Evolutionary conservation across 2,888 invertebrate species (phyloP), one percentile per base, ranked within the genome.

Genomic region (Calameuta idolon): DNA sequence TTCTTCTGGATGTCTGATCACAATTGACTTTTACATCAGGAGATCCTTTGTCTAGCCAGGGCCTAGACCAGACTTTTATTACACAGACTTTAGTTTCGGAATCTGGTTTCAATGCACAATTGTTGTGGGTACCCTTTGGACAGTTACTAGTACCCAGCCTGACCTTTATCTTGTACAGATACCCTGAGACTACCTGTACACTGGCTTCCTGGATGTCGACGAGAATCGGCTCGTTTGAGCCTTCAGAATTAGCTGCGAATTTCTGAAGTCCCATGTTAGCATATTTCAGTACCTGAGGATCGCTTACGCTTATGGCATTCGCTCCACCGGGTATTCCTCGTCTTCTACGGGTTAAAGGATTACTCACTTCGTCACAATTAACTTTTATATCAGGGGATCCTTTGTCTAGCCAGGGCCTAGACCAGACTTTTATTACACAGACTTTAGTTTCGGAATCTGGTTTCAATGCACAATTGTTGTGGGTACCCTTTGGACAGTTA

Each of bases 121-220:
- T 84, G n/a, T 86, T 84, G 73, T 85, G 83, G 5, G 69, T 76
- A 4, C 89, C 88, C 82, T 92, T 93, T 12, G 89, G 86, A 83
- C 95, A 94, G 78, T 92, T 92, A 3, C 94, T 94, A 71, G 93
- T 92, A 23, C 94, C 94, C 12, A 95, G 90, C 83, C 93, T 92
- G 75, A 94, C 93, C 82, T 93, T 93, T 73, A 96, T 93, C 86
- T 92, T 93, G 37, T 94, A 94, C 76, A 93, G 85, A 37, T 90
- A 84, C 31, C 95, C 95, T 75, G 93, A 90, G 9, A 94, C 93
- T 15, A 94, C 87, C 90, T 94, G 93, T 34, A 89, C 89, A 0
- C 92, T 89, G 15, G 93, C 93, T 1, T 92, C 92, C 76, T 90
- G 89, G 11, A 94, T 87, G 77, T 92, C 87, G 0, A 92, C 86